Evolutionary conservation across 1,140 invertebrate genomes (phyloP), one percentile per base, ranked within the genome.

Genomic region (Drosophila mauritiana): DNA sequence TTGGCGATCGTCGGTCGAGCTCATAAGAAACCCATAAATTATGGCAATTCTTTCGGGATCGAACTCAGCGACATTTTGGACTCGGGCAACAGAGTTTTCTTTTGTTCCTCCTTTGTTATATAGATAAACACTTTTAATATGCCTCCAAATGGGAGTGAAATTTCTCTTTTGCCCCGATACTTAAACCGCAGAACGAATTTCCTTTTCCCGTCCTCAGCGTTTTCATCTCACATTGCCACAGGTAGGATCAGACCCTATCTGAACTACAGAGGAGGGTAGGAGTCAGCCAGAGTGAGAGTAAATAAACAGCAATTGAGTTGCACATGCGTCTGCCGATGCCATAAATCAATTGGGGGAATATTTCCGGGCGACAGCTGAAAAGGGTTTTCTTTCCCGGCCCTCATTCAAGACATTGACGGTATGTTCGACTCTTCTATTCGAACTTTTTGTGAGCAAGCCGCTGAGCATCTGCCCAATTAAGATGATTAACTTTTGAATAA

Each of bases 11-110:
- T 69, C 59, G 54, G 80, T 56, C 84, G 49, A 15, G 42, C 52
- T 90, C 78, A 78, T 86, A 80, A 79, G 90, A 88, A 90, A 84
- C 69, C 80, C 80, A 91, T 91, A 91, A 91, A 91, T 91, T 91
- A 91, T 79, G 59, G 55, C 81, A 80, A 73, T 85, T 90, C 81
- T 80, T 80, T 80, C 51, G 79, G 53, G 58, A 58, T 48, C 55
- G 80, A 48, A 55, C 65, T 48, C 45, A 59, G 64, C 74, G 82
- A 85, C 82, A 86, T 75, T 61, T 82, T 82, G 51, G 75, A 43
- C 55, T 77, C 49, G 73, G 45, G 74, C 56, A 59, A 63, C 59
- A n/a, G 53, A 61, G 68, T 57, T 49, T 62, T 36, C 42, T 40
- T 68, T 69, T 56, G 57, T 64, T 59, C 39, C 36, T 62, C 45